These are phyloP conservation scores for Callyntrura sp. DNA, from an alignment of 2,888 invertebrate genomes.

Conservation along the genomic window DNA sequence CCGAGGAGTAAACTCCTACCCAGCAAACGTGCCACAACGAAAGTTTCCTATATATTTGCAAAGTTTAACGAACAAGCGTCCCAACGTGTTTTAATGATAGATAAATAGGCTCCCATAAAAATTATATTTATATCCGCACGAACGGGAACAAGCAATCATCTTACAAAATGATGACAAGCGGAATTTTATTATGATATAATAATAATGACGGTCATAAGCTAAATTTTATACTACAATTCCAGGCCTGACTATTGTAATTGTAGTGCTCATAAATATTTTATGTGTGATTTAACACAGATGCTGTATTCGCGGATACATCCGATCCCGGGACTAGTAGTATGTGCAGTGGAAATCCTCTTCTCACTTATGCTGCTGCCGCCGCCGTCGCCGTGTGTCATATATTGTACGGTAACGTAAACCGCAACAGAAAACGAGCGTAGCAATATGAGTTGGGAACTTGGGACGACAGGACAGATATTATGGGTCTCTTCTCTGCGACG, in stretches of 20 bases:
- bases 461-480: slow-evolving; percentile 33
- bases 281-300: slow-evolving; percentile 77
- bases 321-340: neutral
- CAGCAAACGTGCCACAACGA: no score
- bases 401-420: slow-evolving; percentile 10
- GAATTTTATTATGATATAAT: neutral
- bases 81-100: no score
- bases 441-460: slow-evolving; percentile 50
- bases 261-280: slow-evolving; percentile 76
- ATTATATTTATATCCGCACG: no score
- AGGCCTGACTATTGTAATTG: slow-evolving; percentile 12
- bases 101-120: no score
- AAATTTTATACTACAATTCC: slow-evolving; percentile 64
- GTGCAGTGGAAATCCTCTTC: neutral
- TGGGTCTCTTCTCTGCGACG: neutral
- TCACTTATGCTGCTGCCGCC: slow-evolving; percentile 31
- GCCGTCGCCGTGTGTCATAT: neutral
- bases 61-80: no score
- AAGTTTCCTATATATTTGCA: no score
- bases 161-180: no score
- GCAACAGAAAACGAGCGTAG: slow-evolving; percentile 43
- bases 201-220: slow-evolving; percentile 13
- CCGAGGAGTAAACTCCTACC: no score
- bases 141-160: no score
- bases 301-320: neutral